Conservation (phyloP, 2,888 invertebrate genomes). For the Peribatodes rhomboidaria region DNA sequence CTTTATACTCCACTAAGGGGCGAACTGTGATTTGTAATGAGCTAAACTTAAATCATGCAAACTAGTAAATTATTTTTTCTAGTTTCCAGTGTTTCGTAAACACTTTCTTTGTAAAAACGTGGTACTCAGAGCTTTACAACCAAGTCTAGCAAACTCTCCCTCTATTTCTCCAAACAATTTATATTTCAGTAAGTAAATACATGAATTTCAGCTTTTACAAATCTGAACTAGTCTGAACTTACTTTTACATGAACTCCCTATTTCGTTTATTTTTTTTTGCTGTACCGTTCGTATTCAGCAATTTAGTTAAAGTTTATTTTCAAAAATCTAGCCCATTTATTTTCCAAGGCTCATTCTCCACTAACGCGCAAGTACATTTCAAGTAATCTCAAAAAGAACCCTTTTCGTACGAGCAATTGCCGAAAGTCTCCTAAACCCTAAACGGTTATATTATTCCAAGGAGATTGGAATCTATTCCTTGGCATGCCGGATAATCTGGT, state of each 20-base stretch:
- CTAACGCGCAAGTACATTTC: conserved; percentile 21
- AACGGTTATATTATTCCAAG: conserved; percentile 40
- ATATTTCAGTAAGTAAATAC: too few relatives aligned
- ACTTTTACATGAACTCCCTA: background rate
- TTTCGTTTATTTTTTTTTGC: too few relatives aligned
- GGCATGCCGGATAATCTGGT: conserved; percentile 38
- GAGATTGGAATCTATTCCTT: conserved; percentile 40
- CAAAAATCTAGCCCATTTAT: conserved; percentile 5
- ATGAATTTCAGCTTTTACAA: background rate
- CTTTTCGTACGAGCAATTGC: conserved; percentile 33
- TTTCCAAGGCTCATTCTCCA: conserved; percentile 11
- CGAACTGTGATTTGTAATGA: conserved; percentile 38
- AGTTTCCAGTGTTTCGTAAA: background rate
- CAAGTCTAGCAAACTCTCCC: background rate
- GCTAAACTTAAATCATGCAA: conserved; percentile 27
- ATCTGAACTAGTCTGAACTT: background rate
- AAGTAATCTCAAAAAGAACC: conserved; percentile 26
- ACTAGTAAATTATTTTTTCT: conserved; percentile 23
- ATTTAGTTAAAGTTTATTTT: background rate
- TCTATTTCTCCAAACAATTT: too few relatives aligned
- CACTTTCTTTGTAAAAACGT: background rate
- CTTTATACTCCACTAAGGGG: conserved; percentile 41
- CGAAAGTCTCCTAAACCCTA: conserved; percentile 29
- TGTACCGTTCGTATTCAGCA: too few relatives aligned
- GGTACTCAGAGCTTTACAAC: background rate